phyloP scores from a whole-genome alignment of 2,888 invertebrate genomes.

The Chymomyza procnemis region DNA sequence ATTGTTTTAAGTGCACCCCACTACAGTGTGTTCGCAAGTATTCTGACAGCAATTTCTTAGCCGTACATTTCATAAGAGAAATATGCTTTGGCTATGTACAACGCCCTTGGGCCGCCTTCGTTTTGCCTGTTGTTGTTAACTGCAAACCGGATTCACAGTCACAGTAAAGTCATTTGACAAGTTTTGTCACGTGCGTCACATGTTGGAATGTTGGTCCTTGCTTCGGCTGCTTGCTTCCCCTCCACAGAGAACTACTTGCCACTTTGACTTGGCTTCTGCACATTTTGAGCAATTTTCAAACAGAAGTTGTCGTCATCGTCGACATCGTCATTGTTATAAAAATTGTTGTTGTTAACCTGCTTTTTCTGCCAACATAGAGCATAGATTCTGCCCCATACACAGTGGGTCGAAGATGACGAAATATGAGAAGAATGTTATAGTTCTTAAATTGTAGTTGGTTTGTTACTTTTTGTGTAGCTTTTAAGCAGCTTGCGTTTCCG shows the following conservation, averaged over 20 bases:
- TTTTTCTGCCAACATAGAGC: conserved; percentile 39
- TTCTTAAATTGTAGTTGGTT: background rate
- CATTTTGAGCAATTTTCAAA: conserved; percentile 61
- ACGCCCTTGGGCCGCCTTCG: background rate
- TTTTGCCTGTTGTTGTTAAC: conserved; percentile 40
- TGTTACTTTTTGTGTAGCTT: background rate
- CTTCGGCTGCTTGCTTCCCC: background rate
- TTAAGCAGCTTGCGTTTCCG: no score
- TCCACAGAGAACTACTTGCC: background rate
- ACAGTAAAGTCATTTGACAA: conserved; percentile 68
- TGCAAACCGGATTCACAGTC: conserved; percentile 51
- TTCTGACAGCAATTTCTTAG: conserved; percentile 32
- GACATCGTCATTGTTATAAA: conserved; percentile 59
- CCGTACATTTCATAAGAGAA: conserved; percentile 48
- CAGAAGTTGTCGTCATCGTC: conserved; percentile 29
- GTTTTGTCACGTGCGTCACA: conserved; percentile 72
- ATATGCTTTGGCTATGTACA: conserved; percentile 31
- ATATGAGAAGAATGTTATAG: no score
- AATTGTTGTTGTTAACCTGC: conserved; percentile 58
- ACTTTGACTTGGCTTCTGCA: conserved; percentile 41
- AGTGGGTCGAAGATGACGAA: background rate
- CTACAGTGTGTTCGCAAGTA: conserved; percentile 10
- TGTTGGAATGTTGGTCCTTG: conserved; percentile 53
- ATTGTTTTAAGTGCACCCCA: conserved; percentile 37
- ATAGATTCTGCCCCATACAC: background rate